Evolutionary conservation across 1,140 invertebrate species (phyloP).

Genomic region (Cydia strobilella): DNA sequence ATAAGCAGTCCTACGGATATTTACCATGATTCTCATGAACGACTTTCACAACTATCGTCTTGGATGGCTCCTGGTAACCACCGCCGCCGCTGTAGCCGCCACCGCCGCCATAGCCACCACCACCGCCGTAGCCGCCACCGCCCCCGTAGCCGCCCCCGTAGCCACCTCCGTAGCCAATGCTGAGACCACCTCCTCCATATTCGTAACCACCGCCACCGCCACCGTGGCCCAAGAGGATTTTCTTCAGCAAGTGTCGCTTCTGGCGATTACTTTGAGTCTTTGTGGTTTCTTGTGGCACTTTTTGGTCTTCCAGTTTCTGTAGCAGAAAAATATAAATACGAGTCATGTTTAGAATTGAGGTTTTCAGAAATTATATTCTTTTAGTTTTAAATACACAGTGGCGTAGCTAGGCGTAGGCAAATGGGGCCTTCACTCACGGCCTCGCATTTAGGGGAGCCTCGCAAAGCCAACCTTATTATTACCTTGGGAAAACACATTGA

Average conservation of each 20-base stretch:
- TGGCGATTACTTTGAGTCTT: conserved; percentile 48
- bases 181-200: conserved; percentile 41
- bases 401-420: too few species aligned
- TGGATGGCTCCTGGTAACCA: conserved; percentile 34
- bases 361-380: too few species aligned
- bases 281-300: conserved; percentile 29
- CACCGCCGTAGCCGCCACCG: conserved; percentile 29
- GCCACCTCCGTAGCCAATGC: conserved; percentile 38
- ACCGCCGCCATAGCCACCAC: conserved; percentile 28
- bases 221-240: conserved; percentile 39
- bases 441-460: too few species aligned
- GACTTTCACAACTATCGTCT: conserved; percentile 35
- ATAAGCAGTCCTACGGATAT: background rate
- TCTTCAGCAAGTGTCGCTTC: conserved; percentile 54
- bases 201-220: conserved; percentile 40
- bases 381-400: too few species aligned
- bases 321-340: conserved; percentile 33
- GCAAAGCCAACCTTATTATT: too few species aligned
- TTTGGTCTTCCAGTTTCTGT: conserved; percentile 71
- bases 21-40: conserved; percentile 31
- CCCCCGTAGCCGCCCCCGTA: conserved; percentile 42
- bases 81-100: conserved; percentile 4
- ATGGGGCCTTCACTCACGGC: too few species aligned
- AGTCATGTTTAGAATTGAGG: too few species aligned
- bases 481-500: too few species aligned